phyloP scores from a whole-genome alignment of 2,888 invertebrate genomes.

The Rhagonycha fulva region DNA sequence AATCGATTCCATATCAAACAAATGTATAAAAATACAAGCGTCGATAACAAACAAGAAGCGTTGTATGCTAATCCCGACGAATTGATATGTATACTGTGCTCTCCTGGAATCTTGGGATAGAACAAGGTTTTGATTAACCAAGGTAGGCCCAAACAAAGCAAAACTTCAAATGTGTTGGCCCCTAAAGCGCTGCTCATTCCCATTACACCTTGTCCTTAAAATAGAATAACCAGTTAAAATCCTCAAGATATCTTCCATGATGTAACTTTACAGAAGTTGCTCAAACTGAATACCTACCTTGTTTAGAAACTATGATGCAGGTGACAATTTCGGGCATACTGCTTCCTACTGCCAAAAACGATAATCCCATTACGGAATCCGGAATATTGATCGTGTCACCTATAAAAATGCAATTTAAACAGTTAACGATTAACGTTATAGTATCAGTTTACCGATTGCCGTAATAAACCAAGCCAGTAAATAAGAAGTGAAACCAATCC shows the following conservation, averaged over 20 bases:
- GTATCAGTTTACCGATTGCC: constrained; percentile 63
- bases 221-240: background rate
- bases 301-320: constrained; percentile 75
- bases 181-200: constrained; percentile 78
- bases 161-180: constrained; percentile 77
- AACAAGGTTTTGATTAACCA: constrained; percentile 71
- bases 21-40: constrained; percentile 67
- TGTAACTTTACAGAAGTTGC: no score
- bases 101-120: constrained; percentile 59
- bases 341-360: constrained; percentile 79
- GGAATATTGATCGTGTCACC: constrained; percentile 76
- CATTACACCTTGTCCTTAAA: constrained; percentile 70
- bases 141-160: constrained; percentile 73
- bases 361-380: constrained; percentile 79
- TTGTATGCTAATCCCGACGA: constrained; percentile 75
- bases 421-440: background rate
- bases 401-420: constrained; percentile 42
- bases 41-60: constrained; percentile 69
- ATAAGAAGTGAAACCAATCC: constrained; percentile 78
- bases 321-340: constrained; percentile 82
- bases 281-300: constrained; percentile 65
- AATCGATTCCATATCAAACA: constrained; percentile 67
- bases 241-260: no score
- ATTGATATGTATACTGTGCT: constrained; percentile 67
- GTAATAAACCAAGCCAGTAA: constrained; percentile 80